Conservation (phyloP, 2,113 vertebrate genomes). For the Hiodon tergisus region DNA sequence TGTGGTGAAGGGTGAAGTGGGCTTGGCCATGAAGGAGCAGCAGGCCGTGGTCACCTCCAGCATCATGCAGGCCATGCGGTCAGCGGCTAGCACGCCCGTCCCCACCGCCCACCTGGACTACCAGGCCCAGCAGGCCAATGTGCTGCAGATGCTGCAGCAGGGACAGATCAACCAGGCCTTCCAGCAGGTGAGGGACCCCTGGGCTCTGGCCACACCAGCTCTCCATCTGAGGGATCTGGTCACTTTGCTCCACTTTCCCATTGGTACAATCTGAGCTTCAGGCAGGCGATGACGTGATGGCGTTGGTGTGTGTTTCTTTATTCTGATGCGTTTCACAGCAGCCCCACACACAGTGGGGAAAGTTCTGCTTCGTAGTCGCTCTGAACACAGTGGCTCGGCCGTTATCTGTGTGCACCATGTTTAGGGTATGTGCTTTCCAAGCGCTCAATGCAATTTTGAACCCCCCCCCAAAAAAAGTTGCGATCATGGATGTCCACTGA, state of each 20-base stretch:
- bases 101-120: conserved; percentile 87
- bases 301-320: neutral
- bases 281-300: neutral
- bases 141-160: conserved; percentile 91
- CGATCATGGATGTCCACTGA: too few species aligned
- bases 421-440: too few species aligned
- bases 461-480: too few species aligned
- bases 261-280: neutral
- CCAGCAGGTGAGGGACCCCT: conserved; percentile 75
- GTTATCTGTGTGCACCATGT: too few species aligned
- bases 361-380: too few species aligned
- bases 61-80: conserved; percentile 98
- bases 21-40: conserved; percentile 93
- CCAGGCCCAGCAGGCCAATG: conserved; percentile 88
- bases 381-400: too few species aligned
- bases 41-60: conserved; percentile 89
- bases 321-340: too few species aligned
- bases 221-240: neutral
- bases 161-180: conserved; percentile 97
- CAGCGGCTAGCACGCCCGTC: conserved; percentile 84
- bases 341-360: too few species aligned
- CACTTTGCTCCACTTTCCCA: neutral
- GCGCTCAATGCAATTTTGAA: too few species aligned
- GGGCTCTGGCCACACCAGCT: too few species aligned
- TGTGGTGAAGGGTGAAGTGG: conserved; percentile 93